Evolutionary conservation across 2,888 invertebrate species (phyloP), one percentile per base, ranked within the genome.

Genomic region (Myopa tessellatipennis): DNA sequence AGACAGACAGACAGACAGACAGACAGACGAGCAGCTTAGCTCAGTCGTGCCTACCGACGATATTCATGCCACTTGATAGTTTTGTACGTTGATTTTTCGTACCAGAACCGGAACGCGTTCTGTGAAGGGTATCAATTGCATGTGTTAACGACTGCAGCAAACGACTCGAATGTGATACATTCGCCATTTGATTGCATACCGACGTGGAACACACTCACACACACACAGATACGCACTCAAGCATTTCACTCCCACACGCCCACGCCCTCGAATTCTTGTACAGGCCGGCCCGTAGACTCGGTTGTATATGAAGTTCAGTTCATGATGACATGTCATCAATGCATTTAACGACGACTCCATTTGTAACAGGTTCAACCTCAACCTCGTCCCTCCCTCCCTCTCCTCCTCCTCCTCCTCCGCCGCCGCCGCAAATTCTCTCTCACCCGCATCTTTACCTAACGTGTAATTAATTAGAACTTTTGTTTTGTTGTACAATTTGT

Each of bases 401-500:
- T 18, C 10, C 8, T 38, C 55, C 55, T 26, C 26, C 18, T 7
- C 16, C 12, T 18, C 36, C 55, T 26, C 12, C 52, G 4, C 34
- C 65, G 3, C 58, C 14, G 34, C 38, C 36, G 14, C 65, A 14
- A 65, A 34, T 16, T 34, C 75, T 18, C 74, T 4, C 60, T 10
- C 26, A 26, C 45, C 45, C 12, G 3, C 61, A 3, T 18, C 45
- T 18, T n/a, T n/a, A 38, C 50, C 69, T 75, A 75, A 75, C 68
- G 75, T 75, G 75, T 75, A 75, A 75, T 75, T 75, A 58, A 75
- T 75, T 68, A 69, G 75, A 68, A 75, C 75, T 75, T 75, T 75
- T 75, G 75, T 75, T 75, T 69, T 75, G 69, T 75, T 75, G 69
- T 75, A 58, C 75, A 75, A 75, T 75, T 69, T 75, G 75, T 75